These are phyloP conservation scores for Candoia aspera DNA, from an alignment of 2,113 vertebrate genomes.

Conservation along the genomic window DNA sequence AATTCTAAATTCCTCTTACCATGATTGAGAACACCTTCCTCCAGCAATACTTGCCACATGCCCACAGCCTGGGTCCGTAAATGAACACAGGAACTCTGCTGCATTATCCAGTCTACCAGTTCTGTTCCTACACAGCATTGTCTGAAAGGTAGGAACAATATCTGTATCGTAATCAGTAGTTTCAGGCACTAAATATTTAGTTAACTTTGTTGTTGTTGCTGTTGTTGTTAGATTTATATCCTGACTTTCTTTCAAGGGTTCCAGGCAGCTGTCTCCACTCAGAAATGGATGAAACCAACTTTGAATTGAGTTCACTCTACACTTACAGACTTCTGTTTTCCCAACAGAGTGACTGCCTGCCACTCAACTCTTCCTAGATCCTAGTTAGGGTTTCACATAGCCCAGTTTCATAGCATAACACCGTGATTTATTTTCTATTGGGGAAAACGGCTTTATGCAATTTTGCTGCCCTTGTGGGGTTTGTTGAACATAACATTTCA, in stretches of 20 bases:
- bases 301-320: background rate
- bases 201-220: background rate
- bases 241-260: background rate
- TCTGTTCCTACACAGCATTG: conserved; percentile 96
- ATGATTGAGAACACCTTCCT: conserved; percentile 94
- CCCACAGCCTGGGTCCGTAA: conserved; percentile 92
- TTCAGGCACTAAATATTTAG: background rate
- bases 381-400: background rate
- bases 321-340: background rate
- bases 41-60: conserved; percentile 98
- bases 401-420: background rate
- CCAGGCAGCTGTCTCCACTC: background rate
- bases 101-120: conserved; percentile 95
- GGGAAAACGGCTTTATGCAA: background rate
- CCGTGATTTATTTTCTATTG: background rate
- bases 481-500: background rate
- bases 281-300: background rate
- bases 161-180: background rate
- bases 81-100: conserved; percentile 91
- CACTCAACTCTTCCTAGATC: background rate
- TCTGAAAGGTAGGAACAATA: conserved; percentile 67
- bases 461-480: background rate
- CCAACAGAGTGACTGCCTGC: background rate
- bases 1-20: conserved; percentile 75
- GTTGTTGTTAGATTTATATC: background rate